These are phyloP conservation scores for Heteromormyrus szaboi DNA, from an alignment of 2,797 vertebrate species.

Conservation along the genomic window DNA sequence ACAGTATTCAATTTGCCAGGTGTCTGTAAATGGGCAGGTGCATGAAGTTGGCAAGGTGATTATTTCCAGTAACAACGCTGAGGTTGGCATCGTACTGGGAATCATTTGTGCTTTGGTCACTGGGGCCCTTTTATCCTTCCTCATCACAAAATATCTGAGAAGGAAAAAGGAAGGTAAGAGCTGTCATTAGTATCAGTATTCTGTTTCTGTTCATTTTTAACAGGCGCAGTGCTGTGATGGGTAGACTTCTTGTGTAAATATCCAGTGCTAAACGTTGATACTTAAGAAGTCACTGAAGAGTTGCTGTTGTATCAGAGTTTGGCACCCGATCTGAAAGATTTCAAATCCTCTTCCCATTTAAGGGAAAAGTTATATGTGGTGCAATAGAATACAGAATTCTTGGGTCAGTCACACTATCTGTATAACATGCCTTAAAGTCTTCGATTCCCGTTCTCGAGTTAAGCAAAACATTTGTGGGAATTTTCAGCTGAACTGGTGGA, in stretches of 20 bases:
- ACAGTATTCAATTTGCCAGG: constrained; percentile 47
- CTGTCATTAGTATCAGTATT: neutral
- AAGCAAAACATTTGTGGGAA: neutral
- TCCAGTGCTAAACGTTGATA: neutral
- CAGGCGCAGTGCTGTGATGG: neutral
- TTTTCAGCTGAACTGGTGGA: constrained; percentile 52
- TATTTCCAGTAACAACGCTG: constrained; percentile 30
- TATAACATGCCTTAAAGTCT: neutral
- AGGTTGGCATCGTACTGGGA: constrained; percentile 61
- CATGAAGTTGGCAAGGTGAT: constrained; percentile 65
- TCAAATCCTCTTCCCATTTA: neutral
- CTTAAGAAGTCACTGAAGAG: neutral
- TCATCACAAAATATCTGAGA: constrained; percentile 55
- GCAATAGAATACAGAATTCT: neutral
- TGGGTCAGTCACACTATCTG: neutral
- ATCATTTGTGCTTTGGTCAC: constrained; percentile 58
- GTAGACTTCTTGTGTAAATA: neutral
- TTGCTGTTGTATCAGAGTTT: neutral
- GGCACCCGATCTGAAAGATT: neutral
- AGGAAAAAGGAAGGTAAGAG: constrained; percentile 65
- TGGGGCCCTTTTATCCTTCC: constrained; percentile 49
- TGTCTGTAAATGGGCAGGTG: constrained; percentile 66
- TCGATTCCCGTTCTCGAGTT: neutral
- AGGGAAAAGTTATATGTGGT: neutral
- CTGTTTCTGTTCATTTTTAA: neutral